Evolutionary conservation across 1,140 invertebrate species (phyloP).

Genomic region (Heliothis subflexa): DNA sequence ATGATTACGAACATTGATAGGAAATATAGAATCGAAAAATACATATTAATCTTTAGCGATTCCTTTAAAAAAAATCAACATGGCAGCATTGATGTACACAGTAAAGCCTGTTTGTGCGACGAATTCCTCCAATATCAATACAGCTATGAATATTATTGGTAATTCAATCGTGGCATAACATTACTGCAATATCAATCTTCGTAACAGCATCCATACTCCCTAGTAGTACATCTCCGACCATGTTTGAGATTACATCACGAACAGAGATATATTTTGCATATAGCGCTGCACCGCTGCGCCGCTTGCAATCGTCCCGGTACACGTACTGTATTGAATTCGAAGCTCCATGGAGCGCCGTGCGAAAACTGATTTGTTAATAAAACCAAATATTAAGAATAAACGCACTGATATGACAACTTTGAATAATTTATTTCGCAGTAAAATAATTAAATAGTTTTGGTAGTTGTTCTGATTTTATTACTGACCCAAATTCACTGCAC

Average conservation of each 20-base stretch:
- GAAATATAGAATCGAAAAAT: background rate
- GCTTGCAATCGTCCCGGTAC: background rate
- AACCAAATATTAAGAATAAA: background rate
- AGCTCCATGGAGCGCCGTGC: background rate
- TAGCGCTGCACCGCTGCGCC: background rate
- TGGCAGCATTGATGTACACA: too few relatives aligned
- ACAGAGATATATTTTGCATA: background rate
- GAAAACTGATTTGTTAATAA: too few relatives aligned
- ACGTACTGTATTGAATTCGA: constrained; percentile 30
- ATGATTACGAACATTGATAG: background rate
- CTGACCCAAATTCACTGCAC: too few relatives aligned
- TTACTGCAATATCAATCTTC: too few relatives aligned
- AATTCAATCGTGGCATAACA: background rate
- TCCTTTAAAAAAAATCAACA: too few relatives aligned
- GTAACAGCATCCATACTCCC: background rate
- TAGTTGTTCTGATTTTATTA: too few relatives aligned
- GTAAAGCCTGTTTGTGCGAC: too few relatives aligned
- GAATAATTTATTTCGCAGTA: too few relatives aligned
- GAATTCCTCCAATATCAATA: too few relatives aligned
- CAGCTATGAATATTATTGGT: background rate
- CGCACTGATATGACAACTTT: background rate
- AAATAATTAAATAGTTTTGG: too few relatives aligned
- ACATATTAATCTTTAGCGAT: background rate
- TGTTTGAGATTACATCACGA: background rate
- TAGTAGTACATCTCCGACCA: background rate